Percentiles rank a stretch among this genome's conserved stretches.
These are phyloP conservation scores for Chaitophorus viminalis DNA, from an alignment of 2,888 invertebrate genomes.

Conservation along the genomic window DNA sequence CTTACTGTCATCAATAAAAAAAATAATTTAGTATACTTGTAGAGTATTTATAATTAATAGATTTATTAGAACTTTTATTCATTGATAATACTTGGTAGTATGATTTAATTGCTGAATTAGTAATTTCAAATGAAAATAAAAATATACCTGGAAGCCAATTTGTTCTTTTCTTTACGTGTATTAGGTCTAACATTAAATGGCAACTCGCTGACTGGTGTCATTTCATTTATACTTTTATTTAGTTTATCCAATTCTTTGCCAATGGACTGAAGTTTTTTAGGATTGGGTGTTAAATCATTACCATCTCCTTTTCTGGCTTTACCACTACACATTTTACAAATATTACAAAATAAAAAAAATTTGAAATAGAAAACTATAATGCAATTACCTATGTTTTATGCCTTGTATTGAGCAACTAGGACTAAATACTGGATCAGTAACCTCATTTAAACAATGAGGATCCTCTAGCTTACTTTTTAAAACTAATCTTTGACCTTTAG, in stretches of 20 bases:
- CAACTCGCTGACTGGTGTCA: constrained; percentile 94
- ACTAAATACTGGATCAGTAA: constrained; percentile 96
- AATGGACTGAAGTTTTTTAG: constrained; percentile 87
- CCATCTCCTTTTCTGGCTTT: constrained; percentile 97
- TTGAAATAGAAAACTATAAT: not conserved
- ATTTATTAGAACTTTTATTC: too few relatives aligned
- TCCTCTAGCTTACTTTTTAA: constrained; percentile 87
- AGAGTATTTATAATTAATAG: too few relatives aligned
- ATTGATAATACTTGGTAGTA: too few relatives aligned
- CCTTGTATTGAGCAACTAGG: constrained; percentile 90
- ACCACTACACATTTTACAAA: constrained; percentile 71
- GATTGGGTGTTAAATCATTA: constrained; percentile 95
- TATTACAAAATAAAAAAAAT: constrained; percentile 30
- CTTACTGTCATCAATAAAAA: too few relatives aligned
- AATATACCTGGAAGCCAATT: constrained; percentile 84
- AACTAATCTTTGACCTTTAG: constrained; percentile 90
- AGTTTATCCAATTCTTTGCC: constrained; percentile 93
- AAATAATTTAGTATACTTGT: too few relatives aligned
- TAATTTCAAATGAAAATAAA: not conserved
- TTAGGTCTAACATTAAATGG: constrained; percentile 89
- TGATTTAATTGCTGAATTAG: not conserved
- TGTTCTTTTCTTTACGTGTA: constrained; percentile 97
- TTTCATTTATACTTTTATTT: constrained; percentile 85
- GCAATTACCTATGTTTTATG: constrained; percentile 81
- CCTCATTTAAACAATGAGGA: constrained; percentile 89